phyloP scores from a whole-genome alignment of 2,888 invertebrate genomes.

The Coremacera marginata region DNA sequence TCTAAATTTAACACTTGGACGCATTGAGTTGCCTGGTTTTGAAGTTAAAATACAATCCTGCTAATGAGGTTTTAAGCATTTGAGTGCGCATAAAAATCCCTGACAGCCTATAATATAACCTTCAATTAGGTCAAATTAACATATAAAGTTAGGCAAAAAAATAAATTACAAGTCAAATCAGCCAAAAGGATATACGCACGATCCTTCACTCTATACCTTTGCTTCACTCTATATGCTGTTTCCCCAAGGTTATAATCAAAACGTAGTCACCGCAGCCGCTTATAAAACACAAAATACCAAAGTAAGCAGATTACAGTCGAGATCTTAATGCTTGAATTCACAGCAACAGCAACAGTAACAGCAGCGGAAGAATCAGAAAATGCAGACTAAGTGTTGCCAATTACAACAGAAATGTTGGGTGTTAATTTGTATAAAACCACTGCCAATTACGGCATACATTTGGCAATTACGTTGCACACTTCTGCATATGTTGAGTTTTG shows the following conservation, averaged over 20 bases:
- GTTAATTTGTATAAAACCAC: conserved; percentile 60
- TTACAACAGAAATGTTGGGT: conserved; percentile 42
- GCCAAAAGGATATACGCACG: neutral
- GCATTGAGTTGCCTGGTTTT: no score
- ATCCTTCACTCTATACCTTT: neutral
- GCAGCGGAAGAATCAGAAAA: neutral
- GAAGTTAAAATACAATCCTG: no score
- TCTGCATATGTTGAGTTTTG: neutral
- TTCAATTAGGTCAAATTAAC: conserved; percentile 1
- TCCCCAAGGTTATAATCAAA: conserved; percentile 11
- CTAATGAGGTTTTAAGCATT: neutral
- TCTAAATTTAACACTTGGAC: conserved; percentile 12
- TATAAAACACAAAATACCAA: no score
- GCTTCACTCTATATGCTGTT: no score
- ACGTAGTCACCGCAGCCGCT: neutral
- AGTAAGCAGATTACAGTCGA: no score
- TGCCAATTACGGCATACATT: conserved; percentile 53
- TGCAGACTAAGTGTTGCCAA: conserved; percentile 16
- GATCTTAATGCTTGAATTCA: no score
- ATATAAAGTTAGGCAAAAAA: neutral
- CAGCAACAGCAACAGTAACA: neutral
- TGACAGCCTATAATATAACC: conserved; percentile 6
- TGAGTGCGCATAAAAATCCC: neutral
- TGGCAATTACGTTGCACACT: conserved; percentile 4
- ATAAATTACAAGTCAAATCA: neutral